Base-by-base conservation (phyloP, 2,888 invertebrate species). In the Diaphora mendica region DNA sequence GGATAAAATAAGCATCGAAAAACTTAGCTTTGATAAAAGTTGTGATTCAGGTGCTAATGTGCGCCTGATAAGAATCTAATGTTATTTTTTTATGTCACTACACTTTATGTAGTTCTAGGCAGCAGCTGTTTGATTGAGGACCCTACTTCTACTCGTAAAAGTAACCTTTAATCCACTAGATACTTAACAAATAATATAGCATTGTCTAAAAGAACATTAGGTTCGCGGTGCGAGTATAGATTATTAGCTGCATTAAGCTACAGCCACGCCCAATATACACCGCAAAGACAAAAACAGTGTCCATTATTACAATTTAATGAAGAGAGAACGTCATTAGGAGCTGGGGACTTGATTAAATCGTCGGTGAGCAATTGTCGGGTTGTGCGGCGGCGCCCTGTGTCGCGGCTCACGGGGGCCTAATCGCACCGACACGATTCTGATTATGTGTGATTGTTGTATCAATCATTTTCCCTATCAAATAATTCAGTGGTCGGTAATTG, bases 381-480 rank as follows among this genome's bases (percentile, higher is more conserved):
- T 88, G 80, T 77, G 79, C 78, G 85, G 87, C 87, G 90, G 91
- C 91, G 90, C 89, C 90, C 86, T 89, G 87, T 85, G 89, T 85
- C 85, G 89, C 88, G 85, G 86, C 80, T 87, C 82, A 79, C 90
- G 87, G 90, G 86, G 88, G 90, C 90, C 88, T 95, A 94, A 95
- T 95, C 92, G 94, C 88, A 87, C 91, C 90, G 89, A 91, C 95
- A 95, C 95, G 95, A 94, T 92, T 94, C 90, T 93, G 92, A 94
- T 94, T 95, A 95, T 91, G 91, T 90, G 91, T 92, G 95, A 94
- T 95, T 92, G 94, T 94, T 93, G 94, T 94, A 95, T 95, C 95
- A 95, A 95, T 95, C 95, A 95, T 95, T 94, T 94, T 93, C 92
- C 91, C 92, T 93, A 95, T 94, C 94, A 95, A 95, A 95, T 95